Conservation (phyloP, 2,797 vertebrate species). For the Hozukius guyotensis region DNA sequence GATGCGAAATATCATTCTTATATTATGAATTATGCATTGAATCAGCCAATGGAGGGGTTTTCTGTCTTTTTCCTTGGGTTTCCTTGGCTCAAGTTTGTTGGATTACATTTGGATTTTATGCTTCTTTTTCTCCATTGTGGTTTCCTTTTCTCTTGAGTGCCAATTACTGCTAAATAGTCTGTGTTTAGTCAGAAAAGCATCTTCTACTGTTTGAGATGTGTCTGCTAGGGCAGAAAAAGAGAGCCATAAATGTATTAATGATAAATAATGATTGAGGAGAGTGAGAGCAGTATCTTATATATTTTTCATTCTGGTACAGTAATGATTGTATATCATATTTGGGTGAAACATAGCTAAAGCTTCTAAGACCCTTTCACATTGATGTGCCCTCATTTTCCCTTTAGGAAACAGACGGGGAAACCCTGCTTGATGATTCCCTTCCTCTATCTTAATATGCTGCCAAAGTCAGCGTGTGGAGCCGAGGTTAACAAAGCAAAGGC, state of each 20-base stretch:
- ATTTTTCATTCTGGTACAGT: background rate
- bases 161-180: background rate
- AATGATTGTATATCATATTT: background rate
- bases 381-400: conserved; percentile 32
- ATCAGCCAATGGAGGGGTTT: background rate
- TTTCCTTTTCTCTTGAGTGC: background rate
- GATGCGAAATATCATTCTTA: conserved; percentile 8
- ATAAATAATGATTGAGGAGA: background rate
- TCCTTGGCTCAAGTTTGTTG: conserved; percentile 3
- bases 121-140: background rate
- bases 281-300: background rate
- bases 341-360: background rate
- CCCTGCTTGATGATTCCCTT: conserved; percentile 24
- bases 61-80: background rate
- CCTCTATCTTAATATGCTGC: conserved; percentile 36
- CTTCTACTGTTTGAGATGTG: background rate
- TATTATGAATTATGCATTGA: conserved; percentile 13
- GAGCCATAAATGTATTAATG: background rate
- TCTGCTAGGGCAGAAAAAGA: background rate
- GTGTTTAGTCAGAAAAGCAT: conserved; percentile 7
- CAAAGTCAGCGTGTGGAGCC: conserved; percentile 33
- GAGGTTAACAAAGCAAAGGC: conserved; percentile 59
- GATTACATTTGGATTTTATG: background rate
- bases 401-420: conserved; percentile 13
- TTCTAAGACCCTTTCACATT: background rate